A percentile compares a stretch with the other conserved stretches of the same genome.
Evolutionary conservation across 2,797 vertebrate species (phyloP).

Genomic region (Propithecus deckenii): DNA sequence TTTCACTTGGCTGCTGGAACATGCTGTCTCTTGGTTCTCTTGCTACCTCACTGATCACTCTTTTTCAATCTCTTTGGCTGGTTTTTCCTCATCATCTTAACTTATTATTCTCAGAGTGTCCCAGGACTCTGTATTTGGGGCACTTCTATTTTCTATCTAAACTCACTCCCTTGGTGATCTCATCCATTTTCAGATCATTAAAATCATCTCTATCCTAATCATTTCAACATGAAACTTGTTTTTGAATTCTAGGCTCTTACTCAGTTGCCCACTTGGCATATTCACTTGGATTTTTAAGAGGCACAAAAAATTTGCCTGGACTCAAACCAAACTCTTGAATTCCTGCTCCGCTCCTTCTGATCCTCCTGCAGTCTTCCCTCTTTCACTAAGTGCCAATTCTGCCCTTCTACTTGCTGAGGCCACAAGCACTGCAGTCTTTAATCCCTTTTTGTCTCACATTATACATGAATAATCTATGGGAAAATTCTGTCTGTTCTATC

Average conservation of each 20-base stretch:
- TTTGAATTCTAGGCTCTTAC: not conserved
- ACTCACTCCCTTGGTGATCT: not conserved
- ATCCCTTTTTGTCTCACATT: not conserved
- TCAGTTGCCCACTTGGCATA: not conserved
- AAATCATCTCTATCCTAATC: not conserved
- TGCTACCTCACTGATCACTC: not conserved
- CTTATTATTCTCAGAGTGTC: not conserved
- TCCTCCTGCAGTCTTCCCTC: not conserved
- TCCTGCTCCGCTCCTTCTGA: not conserved
- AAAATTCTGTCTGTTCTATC: not conserved
- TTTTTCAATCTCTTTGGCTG: not conserved
- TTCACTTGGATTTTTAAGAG: not conserved
- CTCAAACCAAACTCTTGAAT: not conserved
- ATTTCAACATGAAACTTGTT: not conserved
- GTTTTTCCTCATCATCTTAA: not conserved
- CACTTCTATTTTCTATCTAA: not conserved
- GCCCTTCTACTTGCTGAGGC: not conserved
- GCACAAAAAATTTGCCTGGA: not conserved
- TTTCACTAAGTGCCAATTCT: not conserved
- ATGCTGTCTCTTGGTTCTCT: not conserved
- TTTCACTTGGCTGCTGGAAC: not conserved
- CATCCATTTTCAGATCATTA: not conserved
- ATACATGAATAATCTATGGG: not conserved
- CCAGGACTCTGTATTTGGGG: not conserved
- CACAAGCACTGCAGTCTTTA: not conserved